Evolutionary conservation across 2,888 invertebrate species (phyloP), one percentile per base, ranked within the genome.

Genomic region (Parnassius apollo): DNA sequence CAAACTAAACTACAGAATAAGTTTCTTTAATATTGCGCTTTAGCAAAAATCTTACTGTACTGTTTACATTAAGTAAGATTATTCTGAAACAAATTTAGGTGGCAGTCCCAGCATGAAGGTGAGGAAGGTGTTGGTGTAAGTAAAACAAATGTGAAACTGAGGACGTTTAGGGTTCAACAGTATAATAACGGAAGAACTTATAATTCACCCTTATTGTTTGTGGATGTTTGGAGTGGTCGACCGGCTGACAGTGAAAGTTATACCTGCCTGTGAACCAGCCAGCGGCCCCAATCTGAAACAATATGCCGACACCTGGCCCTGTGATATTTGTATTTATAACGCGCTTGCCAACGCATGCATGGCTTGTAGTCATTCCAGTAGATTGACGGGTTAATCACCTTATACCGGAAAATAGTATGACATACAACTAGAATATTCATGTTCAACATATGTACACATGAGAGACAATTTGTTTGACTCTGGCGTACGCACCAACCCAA

Each of bases 201-300:
- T 83, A 85, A 94, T 95, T 95, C 95, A 98, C 98, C 95, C 97
- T 95, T 92, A 98, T 92, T 81, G 98, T 96, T 93, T 95, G 95
- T 86, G 97, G 96, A 93, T 95, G 95, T 93, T 95, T 95, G 88
- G 97, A 96, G 94, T 98, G 97, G 94, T 98, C 97, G 90, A 98
- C 98, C 81, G 98, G 98, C 93, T 98, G 97, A 94, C 98, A 98
- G 88, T 96, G 95, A 93, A 96, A 95, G 93, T 95, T 98, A 95
- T 98, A 98, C 88, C 96, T 96, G 87, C 97, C 97, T 87, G 96
- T 96, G 93, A 98, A 95, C 98, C 98, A 98, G 88, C 98, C 98
- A 85, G 96, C 94, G 93, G 95, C 93, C 88, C 94, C 95, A 93
- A 97, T 95, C 97, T 97, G 95, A 92, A 95, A 95, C 92, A 92